Evolutionary conservation across 2,888 invertebrate species (phyloP).

Genomic region (Panzeria rudis): DNA sequence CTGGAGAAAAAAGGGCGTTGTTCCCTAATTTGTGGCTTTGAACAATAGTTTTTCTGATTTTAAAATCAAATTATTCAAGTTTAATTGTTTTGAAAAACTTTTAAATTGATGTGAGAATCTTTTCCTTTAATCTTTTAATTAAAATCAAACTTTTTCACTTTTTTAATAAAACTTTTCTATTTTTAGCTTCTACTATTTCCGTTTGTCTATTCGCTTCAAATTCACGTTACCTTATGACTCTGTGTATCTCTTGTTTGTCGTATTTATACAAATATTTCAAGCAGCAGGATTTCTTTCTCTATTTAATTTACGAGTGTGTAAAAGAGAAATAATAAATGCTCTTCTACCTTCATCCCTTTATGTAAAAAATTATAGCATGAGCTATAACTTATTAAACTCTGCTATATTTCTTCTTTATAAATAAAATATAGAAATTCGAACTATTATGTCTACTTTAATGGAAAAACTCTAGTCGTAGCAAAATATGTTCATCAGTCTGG

Average conservation of each 20-base stretch:
- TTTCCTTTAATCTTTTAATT: not conserved
- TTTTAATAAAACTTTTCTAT: constrained; percentile 11
- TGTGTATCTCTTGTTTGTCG: constrained; percentile 11
- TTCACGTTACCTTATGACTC: constrained; percentile 60
- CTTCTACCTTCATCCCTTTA: constrained; percentile 18
- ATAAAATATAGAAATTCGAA: not conserved
- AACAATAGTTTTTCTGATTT: constrained; percentile 15
- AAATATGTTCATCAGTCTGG: no score
- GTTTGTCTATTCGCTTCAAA: constrained; percentile 52
- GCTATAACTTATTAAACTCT: constrained; percentile 20
- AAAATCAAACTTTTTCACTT: constrained; percentile 18
- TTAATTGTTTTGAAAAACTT: constrained; percentile 15
- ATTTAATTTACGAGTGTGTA: not conserved
- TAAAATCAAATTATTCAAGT: not conserved
- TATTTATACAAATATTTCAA: constrained; percentile 59
- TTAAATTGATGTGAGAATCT: not conserved
- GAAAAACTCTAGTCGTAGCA: no score
- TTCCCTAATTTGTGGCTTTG: constrained; percentile 41
- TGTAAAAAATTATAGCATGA: constrained; percentile 27
- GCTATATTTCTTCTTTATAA: constrained; percentile 34
- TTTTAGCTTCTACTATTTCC: constrained; percentile 43
- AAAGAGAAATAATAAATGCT: constrained; percentile 32
- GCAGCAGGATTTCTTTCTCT: constrained; percentile 48
- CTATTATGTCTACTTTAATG: no score
- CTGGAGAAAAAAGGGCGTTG: constrained; percentile 60